Evolutionary conservation across 2,113 vertebrate genomes (phyloP).

Genomic region (Alligator sinensis): DNA sequence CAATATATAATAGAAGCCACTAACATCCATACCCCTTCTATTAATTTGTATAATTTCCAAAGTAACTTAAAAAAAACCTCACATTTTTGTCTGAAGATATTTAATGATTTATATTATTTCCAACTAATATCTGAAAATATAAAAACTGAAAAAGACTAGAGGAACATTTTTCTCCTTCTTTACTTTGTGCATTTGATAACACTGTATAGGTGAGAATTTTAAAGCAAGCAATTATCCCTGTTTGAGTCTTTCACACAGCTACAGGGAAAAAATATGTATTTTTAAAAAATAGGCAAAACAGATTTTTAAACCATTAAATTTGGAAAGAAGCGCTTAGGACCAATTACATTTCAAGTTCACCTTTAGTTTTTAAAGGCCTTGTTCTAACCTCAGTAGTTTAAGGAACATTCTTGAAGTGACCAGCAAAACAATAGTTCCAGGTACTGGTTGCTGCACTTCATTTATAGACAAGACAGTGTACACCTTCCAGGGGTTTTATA

Average conservation of each 20-base stretch:
- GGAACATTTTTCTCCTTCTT: neutral
- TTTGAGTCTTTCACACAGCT: neutral
- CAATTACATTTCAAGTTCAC: neutral
- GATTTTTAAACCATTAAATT: neutral
- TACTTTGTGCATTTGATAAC: neutral
- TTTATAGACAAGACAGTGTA: neutral
- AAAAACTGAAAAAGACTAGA: neutral
- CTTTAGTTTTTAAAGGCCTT: neutral
- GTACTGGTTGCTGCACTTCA: neutral
- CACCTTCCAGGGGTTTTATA: neutral
- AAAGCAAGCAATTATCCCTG: neutral
- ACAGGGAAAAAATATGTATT: neutral
- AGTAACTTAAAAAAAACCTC: neutral
- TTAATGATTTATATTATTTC: neutral
- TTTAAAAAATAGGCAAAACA: neutral
- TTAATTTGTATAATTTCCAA: accelerated
- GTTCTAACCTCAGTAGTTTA: neutral
- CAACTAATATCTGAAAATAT: neutral
- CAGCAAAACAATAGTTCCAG: no score
- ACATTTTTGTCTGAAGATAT: neutral
- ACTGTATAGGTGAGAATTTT: neutral
- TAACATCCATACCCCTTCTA: neutral
- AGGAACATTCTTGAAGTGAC: neutral
- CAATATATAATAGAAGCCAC: neutral
- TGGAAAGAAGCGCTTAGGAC: neutral